Evolutionary conservation across 2,113 vertebrate species (phyloP).

Genomic region (Diglossa brunneiventris): DNA sequence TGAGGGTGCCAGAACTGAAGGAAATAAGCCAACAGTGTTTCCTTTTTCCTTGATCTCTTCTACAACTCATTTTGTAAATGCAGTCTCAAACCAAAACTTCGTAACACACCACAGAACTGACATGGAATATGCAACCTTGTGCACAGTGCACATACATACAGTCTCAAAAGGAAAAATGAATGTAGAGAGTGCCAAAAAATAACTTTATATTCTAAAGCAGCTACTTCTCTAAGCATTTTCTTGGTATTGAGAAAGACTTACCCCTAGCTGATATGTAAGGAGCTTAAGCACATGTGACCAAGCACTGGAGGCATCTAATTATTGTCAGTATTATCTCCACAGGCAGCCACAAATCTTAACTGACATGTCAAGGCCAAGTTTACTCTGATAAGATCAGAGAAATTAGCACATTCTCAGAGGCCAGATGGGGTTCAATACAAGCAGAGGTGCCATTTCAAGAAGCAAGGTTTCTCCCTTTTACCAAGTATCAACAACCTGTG

Average conservation of each 20-base stretch:
- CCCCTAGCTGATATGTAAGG: background rate
- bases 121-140: background rate
- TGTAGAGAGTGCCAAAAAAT: background rate
- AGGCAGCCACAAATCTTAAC: background rate
- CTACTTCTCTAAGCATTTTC: background rate
- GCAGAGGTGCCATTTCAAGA: background rate
- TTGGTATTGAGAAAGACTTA: background rate
- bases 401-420: background rate
- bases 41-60: background rate
- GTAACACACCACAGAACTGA: background rate
- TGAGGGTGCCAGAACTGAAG: background rate
- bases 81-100: background rate
- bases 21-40: rapidly evolving
- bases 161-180: background rate
- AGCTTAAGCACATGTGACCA: background rate
- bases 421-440: background rate
- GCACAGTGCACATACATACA: rapidly evolving
- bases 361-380: background rate
- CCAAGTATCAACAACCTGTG: background rate
- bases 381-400: background rate
- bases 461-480: background rate
- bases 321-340: background rate
- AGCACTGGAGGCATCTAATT: background rate
- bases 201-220: background rate
- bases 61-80: background rate